Base-by-base conservation (phyloP, 1,140 invertebrate genomes). In the Planococcus citri region DNA sequence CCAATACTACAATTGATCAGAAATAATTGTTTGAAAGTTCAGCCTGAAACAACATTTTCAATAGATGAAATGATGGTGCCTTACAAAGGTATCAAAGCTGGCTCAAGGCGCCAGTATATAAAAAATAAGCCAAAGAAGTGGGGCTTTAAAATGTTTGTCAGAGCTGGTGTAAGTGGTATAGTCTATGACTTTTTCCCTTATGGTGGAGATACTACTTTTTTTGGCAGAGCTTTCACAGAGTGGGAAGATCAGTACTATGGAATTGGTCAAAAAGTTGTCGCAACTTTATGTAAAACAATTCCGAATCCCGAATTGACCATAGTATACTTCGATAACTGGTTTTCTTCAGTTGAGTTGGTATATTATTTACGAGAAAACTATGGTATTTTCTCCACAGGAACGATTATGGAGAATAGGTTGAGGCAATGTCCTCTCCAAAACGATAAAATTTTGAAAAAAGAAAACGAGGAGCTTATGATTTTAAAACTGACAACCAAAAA, bases 31-130 rank as follows among this genome's bases (percentile, higher is more conserved):
- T 73, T 75, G 68, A 73, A 68, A 69, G 68, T 77, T 61, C 70
- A 73, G 41, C 69, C 76, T 33, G 76, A 77, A 73, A 75, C 68
- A 51, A 72, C 73, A 14, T 74, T 73, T 71, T 75, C 74, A 22
- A 73, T 78, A 27, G 77, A 81, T 73, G 78, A 81, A 73, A 76
- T 76, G 74, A 81, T 81, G 77, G 73, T 81, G 4, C 76, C 75
- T 29, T 81, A 79, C 72, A 81, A 80, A 73, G 80, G 78, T 0
- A 75, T 74, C 25, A 74, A 76, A 75, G 76, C 75, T 25, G 77
- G 75, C 22, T 72, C 69, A 38, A 74, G 74, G n/a, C 74, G 74
- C 25, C 77, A 77, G 61, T 78, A 78, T 70, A 71, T 78, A 21
- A 74, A 73, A 25, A 72, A 70, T 17, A 78, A 79, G 69, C 77